Base-by-base conservation (phyloP, 2,888 invertebrate species). In the Agrochola lychnidis region DNA sequence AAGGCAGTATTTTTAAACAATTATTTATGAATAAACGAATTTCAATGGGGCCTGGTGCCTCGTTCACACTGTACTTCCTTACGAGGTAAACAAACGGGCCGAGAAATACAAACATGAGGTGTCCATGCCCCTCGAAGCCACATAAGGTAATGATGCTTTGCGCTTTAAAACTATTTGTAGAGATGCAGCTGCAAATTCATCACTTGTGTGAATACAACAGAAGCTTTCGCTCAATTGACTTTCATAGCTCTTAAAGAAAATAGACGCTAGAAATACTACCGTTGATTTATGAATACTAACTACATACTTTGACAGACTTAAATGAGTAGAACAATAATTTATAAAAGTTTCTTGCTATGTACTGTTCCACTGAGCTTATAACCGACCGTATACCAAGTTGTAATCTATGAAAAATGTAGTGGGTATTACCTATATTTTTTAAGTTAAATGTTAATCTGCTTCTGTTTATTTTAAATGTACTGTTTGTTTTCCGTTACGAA, bases 81-180 rank as follows among this genome's bases (percentile, higher is more conserved):
- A 76, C 76, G 75, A 71, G 81, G 76, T 75, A 76, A 84, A 85
- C 85, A 87, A 87, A 85, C 76, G 81, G 63, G 25, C 30, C 59
- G 72, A 71, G 85, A 74, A 83, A 74, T 42, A 78, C 78, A 76
- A 84, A 83, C 70, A 83, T 59, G 68, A 77, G 73, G 76, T 85
- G 76, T 74, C 67, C 73, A 45, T 71, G 67, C 68, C 53, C 73
- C 61, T 66, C 69, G 51, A 70, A 71, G 74, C 78, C 78, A 73
- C 70, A 75, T 79, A 79, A 74, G 82, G 84, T 68, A 85, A 77
- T 76, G 78, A 86, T 72, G 61, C 53, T 81, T 68, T 64, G 72
- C 59, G 57, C 25, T 78, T 84, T 66, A 76, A 81, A 77, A 73
- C 71, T 84, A 79, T 79, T 77, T 79, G 57, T 66, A 61, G 68